Percentiles rank a stretch among this genome's conserved stretches.
phyloP scores from a whole-genome alignment of 2,888 invertebrate genomes.

The Cataglyphis altisquamis region DNA sequence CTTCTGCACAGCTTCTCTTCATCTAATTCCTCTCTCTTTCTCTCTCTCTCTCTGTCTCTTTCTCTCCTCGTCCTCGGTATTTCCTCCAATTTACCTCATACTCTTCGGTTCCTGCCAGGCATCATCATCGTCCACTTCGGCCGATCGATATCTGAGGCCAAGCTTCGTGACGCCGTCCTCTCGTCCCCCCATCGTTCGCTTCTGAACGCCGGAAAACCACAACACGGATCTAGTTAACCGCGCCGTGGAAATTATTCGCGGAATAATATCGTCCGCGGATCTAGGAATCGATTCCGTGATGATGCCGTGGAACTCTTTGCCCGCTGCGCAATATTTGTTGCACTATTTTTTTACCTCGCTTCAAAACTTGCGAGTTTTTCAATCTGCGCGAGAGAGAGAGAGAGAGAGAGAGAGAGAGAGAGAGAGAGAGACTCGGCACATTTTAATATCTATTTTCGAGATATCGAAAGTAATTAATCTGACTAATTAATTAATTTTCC shows the following conservation, averaged over 20 bases:
- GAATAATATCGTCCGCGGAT: conserved; percentile 66
- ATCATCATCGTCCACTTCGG: conserved; percentile 69
- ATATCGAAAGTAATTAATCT: background rate
- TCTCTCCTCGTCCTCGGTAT: conserved; percentile 46
- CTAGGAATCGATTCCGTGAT: conserved; percentile 45
- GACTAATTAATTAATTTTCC: too few species aligned
- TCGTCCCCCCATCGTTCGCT: background rate
- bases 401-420: too few species aligned
- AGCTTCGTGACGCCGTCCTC: conserved; percentile 44
- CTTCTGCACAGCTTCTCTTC: conserved; percentile 39
- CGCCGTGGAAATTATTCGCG: conserved; percentile 75
- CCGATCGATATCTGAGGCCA: conserved; percentile 57
- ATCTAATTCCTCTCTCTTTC: conserved; percentile 47
- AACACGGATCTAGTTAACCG: conserved; percentile 77
- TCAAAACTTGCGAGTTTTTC: background rate
- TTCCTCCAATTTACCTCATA: conserved; percentile 47
- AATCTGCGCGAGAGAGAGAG: background rate
- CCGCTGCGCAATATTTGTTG: conserved; percentile 26
- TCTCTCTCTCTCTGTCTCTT: conserved; percentile 46
- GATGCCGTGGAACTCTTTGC: conserved; percentile 31
- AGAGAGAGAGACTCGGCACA: background rate
- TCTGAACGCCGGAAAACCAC: conserved; percentile 74
- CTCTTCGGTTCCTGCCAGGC: conserved; percentile 65
- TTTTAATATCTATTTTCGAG: background rate
- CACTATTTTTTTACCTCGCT: background rate